A percentile compares a stretch with the other conserved stretches of the same genome.
Evolutionary conservation across 2,888 invertebrate genomes (phyloP).

Genomic region (Pachycephus smyrnensis): DNA sequence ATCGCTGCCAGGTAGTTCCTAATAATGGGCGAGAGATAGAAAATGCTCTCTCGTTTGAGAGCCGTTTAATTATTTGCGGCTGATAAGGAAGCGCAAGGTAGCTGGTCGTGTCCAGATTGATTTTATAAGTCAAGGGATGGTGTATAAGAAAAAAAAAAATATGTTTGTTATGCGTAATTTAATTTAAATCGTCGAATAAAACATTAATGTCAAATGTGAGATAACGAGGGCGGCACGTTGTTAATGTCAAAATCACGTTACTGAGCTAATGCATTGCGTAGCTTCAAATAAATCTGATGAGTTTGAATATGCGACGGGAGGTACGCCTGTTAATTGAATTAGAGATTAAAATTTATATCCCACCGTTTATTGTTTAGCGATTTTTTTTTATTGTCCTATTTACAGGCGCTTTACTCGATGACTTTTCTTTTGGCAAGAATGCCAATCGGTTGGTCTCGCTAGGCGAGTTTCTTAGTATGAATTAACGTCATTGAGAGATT

Average conservation of each 20-base stretch:
- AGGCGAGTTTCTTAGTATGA: too few species aligned
- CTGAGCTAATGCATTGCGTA: too few species aligned
- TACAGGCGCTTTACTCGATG: too few species aligned
- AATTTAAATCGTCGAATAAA: slow-evolving; percentile 54
- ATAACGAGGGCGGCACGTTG: not conserved
- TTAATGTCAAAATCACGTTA: slow-evolving; percentile 1
- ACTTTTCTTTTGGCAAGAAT: too few species aligned
- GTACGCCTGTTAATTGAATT: slow-evolving; percentile 39
- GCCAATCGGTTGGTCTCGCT: too few species aligned
- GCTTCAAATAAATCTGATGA: too few species aligned
- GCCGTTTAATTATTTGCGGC: slow-evolving; percentile 31
- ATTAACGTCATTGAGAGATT: too few species aligned
- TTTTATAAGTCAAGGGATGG: slow-evolving; percentile 35
- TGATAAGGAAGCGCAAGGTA: slow-evolving; percentile 40
- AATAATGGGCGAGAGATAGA: slow-evolving; percentile 19
- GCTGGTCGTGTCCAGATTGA: slow-evolving; percentile 39
- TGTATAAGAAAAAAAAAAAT: slow-evolving; percentile 37
- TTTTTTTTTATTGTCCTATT: too few species aligned
- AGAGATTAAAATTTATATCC: slow-evolving; percentile 41
- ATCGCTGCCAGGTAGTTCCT: slow-evolving; percentile 59
- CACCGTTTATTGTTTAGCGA: slow-evolving; percentile 17
- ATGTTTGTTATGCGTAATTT: slow-evolving; percentile 58
- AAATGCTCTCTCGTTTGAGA: too few species aligned
- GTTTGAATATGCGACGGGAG: slow-evolving; percentile 10
- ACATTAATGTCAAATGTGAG: slow-evolving; percentile 30